Evolutionary conservation across 2,888 invertebrate genomes (phyloP), one percentile per base, ranked within the genome.

Genomic region (Halocaridina rubra): DNA sequence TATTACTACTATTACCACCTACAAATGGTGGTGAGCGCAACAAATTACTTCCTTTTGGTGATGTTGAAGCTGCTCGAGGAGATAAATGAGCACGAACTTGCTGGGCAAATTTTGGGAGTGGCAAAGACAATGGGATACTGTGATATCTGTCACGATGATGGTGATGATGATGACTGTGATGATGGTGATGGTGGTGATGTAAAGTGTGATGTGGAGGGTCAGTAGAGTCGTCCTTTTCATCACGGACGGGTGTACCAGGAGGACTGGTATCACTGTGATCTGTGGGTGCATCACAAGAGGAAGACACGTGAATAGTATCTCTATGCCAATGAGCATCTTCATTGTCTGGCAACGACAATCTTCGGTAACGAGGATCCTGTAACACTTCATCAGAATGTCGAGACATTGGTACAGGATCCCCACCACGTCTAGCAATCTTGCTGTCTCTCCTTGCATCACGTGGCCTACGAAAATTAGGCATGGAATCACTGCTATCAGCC

Each of bases 201-300:
- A 64, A 74, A 24, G 80, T 29, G 33, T 79, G 84, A 33, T 79
- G 79, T 33, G 76, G 46, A 57, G 84, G 84, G 46, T 80, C 79
- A 8, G 88, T 91, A 88, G 94, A 92, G 89, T 93, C 93, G 90
- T 96, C 96, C 1, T 95, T 95, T 90, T 96, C 96, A 91, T 96
- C 96, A 89, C 95, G 95, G 80, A 96, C 92, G 1, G 96, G 96
- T 16, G 97, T 97, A 72, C 96, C 97, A 2, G 96, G 96, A 82
- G 96, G 93, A 13, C 96, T 96, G 87, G 95, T 95, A 69, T 93
- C 93, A 13, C 96, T 95, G 71, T 93, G 93, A 80, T 86, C 87
- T n/a, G 80, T 81, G 24, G 84, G 76, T 13, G 80, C 84, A 74
- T 87, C 88, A 84, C 84, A 84, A 10, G 85, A 79, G 39, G 84